A percentile compares a stretch with the other conserved stretches of the same genome.
Conservation (phyloP, 1,140 invertebrate genomes). For the Aphidius ervi region DNA sequence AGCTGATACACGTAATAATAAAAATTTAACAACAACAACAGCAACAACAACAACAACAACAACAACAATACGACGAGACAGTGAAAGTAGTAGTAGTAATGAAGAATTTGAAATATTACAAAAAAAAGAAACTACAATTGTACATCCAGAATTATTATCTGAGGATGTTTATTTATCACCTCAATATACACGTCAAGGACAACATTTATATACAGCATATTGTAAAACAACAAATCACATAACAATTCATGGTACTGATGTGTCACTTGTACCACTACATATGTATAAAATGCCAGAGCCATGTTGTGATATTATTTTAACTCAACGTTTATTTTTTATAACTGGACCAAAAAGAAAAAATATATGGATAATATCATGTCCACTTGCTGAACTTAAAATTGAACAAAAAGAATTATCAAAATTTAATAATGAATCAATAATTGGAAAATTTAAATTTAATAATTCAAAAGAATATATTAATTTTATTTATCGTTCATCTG, state of each 20-base stretch:
- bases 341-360: slow-evolving; percentile 51
- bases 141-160: slow-evolving; percentile 36
- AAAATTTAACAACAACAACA: slow-evolving; percentile 8
- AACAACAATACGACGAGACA: too few species aligned
- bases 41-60: too few species aligned
- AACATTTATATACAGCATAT: slow-evolving; percentile 53
- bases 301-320: slow-evolving; percentile 57
- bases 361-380: slow-evolving; percentile 59
- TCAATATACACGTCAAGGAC: slow-evolving; percentile 50
- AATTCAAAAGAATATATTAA: slow-evolving; percentile 50
- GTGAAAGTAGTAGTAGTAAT: slow-evolving; percentile 27
- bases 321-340: slow-evolving; percentile 61
- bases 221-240: slow-evolving; percentile 51
- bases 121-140: slow-evolving; percentile 22
- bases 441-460: slow-evolving; percentile 57
- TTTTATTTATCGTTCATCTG: slow-evolving; percentile 49
- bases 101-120: slow-evolving; percentile 28
- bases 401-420: slow-evolving; percentile 54
- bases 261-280: slow-evolving; percentile 63
- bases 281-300: slow-evolving; percentile 65
- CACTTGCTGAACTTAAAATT: slow-evolving; percentile 58
- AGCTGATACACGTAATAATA: slow-evolving; percentile 55
- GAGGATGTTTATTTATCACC: slow-evolving; percentile 51
- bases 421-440: slow-evolving; percentile 55
- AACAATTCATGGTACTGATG: slow-evolving; percentile 61